phyloP scores from a whole-genome alignment of 2,113 vertebrate species.

The Gasterosteus nipponicus region DNA sequence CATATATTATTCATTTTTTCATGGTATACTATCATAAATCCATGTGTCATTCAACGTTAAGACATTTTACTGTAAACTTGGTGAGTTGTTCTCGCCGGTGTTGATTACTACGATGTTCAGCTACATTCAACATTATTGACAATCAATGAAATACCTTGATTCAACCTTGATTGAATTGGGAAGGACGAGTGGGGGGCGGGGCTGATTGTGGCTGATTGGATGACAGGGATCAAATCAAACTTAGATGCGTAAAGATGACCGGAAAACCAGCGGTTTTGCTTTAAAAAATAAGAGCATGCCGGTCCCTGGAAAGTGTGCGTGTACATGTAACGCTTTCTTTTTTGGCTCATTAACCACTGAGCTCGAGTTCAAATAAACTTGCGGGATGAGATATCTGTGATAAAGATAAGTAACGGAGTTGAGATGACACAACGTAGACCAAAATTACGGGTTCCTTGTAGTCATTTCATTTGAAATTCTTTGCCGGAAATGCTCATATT shows the following conservation, averaged over 20 bases:
- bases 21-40: not conserved
- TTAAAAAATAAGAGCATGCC: conserved; percentile 30
- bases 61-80: not conserved
- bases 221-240: not conserved
- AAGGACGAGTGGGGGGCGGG: conserved; percentile 55
- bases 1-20: no score
- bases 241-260: not conserved
- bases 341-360: accelerated
- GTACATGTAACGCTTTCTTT: not conserved
- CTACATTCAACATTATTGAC: not conserved
- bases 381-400: not conserved
- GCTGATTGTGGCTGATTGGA: conserved; percentile 33
- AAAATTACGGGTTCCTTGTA: no score
- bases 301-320: not conserved
- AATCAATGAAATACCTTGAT: not conserved
- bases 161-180: conserved; percentile 46
- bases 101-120: not conserved
- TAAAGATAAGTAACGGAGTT: not conserved
- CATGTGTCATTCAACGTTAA: not conserved
- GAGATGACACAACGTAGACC: not conserved
- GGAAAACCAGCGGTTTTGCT: not conserved
- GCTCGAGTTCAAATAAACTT: not conserved
- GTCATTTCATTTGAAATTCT: conserved; percentile 40
- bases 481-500: not conserved
- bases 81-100: not conserved